Conservation (phyloP, 2,113 vertebrate genomes). For the Peromyscus maniculatus region DNA sequence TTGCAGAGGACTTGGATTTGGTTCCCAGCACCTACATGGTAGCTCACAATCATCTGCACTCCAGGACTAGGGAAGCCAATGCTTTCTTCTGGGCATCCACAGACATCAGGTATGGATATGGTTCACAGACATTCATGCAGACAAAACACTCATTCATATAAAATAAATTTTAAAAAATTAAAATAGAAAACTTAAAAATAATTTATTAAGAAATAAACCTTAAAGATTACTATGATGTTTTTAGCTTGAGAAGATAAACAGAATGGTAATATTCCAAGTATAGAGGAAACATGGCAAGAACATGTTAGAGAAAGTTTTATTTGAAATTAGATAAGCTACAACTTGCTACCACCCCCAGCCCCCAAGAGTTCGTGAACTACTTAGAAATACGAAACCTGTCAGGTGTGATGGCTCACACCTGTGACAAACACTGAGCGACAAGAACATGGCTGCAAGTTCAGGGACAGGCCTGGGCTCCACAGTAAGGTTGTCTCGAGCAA, state of each 20-base stretch:
- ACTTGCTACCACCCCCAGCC: not conserved
- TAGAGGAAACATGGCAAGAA: not conserved
- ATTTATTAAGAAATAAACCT: not conserved
- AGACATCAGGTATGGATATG: not conserved
- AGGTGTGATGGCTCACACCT: not conserved
- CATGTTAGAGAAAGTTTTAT: not conserved
- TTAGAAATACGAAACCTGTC: not conserved
- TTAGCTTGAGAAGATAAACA: not conserved
- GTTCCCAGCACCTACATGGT: not conserved
- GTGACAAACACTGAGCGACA: not conserved
- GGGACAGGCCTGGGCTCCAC: not conserved
- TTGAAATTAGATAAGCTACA: not conserved
- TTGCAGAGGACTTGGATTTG: not conserved
- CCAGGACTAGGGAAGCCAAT: not conserved
- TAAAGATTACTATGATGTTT: not conserved
- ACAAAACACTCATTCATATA: not conserved
- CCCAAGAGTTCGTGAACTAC: not conserved
- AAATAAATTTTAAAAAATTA: not conserved
- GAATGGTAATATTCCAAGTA: not conserved
- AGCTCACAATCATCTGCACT: not conserved
- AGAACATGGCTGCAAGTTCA: not conserved
- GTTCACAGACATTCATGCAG: not conserved
- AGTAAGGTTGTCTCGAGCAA: not conserved
- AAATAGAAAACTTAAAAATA: not conserved
- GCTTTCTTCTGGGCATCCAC: not conserved